These are phyloP conservation scores for Phyllotreta striolata DNA, from an alignment of 2,888 invertebrate species.

Conservation along the genomic window DNA sequence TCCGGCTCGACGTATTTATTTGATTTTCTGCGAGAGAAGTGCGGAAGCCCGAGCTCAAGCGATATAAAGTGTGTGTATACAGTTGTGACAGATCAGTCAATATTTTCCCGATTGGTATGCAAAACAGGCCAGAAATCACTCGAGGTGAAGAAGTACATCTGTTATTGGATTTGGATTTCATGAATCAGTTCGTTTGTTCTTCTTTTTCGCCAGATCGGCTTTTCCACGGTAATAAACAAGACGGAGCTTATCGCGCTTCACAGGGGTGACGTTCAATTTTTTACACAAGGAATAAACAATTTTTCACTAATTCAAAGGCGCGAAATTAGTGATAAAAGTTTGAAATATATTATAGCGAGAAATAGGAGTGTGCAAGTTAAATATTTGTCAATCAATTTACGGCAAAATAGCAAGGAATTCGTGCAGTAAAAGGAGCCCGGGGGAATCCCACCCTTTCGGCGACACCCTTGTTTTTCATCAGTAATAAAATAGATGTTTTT, in stretches of 20 bases:
- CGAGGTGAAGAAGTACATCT: constrained; percentile 57
- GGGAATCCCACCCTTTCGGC: constrained; percentile 11
- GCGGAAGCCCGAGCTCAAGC: constrained; percentile 9
- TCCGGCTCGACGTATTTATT: no score
- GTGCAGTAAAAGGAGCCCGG: neutral
- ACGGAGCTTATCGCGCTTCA: constrained; percentile 56
- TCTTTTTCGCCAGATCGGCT: constrained; percentile 44
- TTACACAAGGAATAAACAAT: neutral
- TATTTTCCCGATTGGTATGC: constrained; percentile 54
- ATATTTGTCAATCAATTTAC: no score
- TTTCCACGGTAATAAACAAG: constrained; percentile 54
- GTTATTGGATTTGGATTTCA: constrained; percentile 61
- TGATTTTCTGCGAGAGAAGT: no score
- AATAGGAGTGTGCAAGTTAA: neutral
- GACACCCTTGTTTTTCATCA: constrained; percentile 44
- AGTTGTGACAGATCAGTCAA: constrained; percentile 50
- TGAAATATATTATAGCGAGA: neutral
- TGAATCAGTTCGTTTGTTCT: constrained; percentile 50
- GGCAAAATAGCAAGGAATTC: neutral
- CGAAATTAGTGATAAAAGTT: neutral
- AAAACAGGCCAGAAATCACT: constrained; percentile 58
- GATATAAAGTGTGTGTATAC: constrained; percentile 40
- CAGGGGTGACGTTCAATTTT: constrained; percentile 53
- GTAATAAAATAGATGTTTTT: constrained; percentile 60
- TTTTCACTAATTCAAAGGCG: neutral